These are phyloP conservation scores for human (Homo sapiens) DNA, from an alignment of 2,113 vertebrate genomes.

Conservation along the genomic window DNA sequence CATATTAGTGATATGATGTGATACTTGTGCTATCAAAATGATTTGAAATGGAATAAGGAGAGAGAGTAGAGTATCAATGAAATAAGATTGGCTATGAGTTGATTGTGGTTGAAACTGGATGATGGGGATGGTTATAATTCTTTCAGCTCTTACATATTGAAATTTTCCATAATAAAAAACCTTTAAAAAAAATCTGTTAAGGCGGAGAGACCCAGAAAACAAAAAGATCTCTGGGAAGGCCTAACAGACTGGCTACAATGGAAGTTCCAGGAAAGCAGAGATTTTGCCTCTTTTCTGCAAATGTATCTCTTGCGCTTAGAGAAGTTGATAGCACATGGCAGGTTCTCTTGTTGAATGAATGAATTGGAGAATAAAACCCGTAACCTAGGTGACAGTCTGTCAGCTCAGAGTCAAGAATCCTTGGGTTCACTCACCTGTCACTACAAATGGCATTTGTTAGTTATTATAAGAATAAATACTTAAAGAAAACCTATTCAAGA, in stretches of 20 bases:
- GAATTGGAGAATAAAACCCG: not conserved
- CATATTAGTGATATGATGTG: not conserved
- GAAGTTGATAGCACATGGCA: not conserved
- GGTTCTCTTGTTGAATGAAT: not conserved
- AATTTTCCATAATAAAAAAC: not conserved
- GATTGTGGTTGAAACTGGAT: not conserved
- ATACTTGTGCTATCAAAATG: not conserved
- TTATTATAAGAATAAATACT: not conserved
- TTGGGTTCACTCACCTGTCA: not conserved
- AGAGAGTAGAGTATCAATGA: not conserved
- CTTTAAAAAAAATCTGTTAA: not conserved
- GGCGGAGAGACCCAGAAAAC: not conserved
- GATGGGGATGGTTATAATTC: not conserved
- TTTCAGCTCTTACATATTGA: not conserved
- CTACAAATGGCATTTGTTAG: not conserved
- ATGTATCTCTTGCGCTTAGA: not conserved
- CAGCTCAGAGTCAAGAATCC: not conserved
- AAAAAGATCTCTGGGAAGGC: not conserved
- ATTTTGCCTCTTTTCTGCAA: not conserved
- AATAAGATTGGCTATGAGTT: not conserved
- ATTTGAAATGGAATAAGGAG: not conserved
- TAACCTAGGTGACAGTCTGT: not conserved
- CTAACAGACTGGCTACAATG: not conserved
- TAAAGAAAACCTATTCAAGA: not conserved
- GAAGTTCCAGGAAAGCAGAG: not conserved